Evolutionary conservation across 2,888 invertebrate species (phyloP), one percentile per base, ranked within the genome.

Genomic region (Tineola bisselliella): DNA sequence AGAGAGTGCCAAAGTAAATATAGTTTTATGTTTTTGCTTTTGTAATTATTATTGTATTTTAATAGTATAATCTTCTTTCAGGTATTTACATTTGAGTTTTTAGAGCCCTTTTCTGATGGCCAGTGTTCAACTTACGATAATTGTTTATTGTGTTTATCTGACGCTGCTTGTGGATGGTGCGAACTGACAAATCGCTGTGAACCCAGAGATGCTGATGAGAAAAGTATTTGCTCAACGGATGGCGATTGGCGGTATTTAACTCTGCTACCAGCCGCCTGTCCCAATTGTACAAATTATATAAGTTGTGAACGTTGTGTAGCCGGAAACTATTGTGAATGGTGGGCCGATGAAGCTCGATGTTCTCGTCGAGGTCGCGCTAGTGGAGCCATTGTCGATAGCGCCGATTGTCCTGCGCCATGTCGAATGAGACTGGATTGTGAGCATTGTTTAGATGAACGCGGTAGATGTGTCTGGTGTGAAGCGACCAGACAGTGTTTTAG

Each of bases 391-490:
- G 82, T 84, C 15, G 79, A 88, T 15, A 69, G 88, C 0, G 83
- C 87, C 12, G 89, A 90, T 57, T 97, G 97, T 74, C 95, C 96
- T 0, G 87, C 91, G 25, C 93, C 95, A 0, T 97, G 97, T 73
- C 91, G 95, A 66, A 78, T 90, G 75, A 90, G 95, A 57, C 89
- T 83, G 48, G 91, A 92, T 71, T 96, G 96, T 75, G 91, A 92
- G 15, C 90, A 92, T 61, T 98, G 98, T 73, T 87, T 98, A 60
- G 94, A 94, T 68, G 93, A 94, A 70, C 91, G 91, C 58, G 95
- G 95, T 19, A 90, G 96, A 63, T 98, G 98, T 78, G 97, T 97
- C 0, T 98, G 98, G 98, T 98, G 98, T 76, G 95, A 96, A 74
- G 94, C 96, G 19, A 94, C 94, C 0, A 90, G 92, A 63, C 94